Evolutionary conservation across 1,140 invertebrate genomes (phyloP), one percentile per base, ranked within the genome.

Genomic region (Drosophila elegans): DNA sequence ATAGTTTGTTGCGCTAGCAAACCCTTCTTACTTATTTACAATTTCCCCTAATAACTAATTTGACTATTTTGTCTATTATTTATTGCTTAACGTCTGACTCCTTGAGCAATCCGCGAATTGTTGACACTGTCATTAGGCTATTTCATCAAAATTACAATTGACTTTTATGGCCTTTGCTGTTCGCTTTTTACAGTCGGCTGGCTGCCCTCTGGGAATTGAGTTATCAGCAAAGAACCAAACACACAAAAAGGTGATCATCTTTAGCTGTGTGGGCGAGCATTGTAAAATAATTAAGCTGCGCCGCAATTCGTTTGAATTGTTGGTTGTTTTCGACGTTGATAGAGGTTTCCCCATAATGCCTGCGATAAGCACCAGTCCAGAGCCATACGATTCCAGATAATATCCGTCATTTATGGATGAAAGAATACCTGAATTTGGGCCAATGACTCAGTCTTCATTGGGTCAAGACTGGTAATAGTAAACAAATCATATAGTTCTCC

Each of bases 301-400:
- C 56, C 64, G 64, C 64, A 56, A 49, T 71, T 71, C 67, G 41
- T 69, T 71, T 71, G 67, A 71, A 71, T 71, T 71, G 64, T 49
- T 69, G 56, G 16, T 71, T 39, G 21, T 57, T 71, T 27, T 71
- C 51, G 51, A 27, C 42, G 42, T 41, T 55, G 64, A 57, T 49
- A 48, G n/a, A 71, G 67, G 67, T 71, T 71, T 56, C 64, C 64
- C 67, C 51, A 56, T 49, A 71, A 48, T 21, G 52, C 11, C 51
- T 25, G 36, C 52, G 49, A 71, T 69, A 71, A 71, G 66, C 36
- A 25, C 29, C 53, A 32, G 67, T 71, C 52, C 41, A 71, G 64
- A 51, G 59, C n/a, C 34, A 4, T 27, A 32, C 41, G n/a, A 16
- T 68, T 46, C 42, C 36, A 71, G 67, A 71, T 71, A 71, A 71